These are phyloP conservation scores for Heliothis virescens DNA, from an alignment of 1,140 invertebrate species.

Conservation along the genomic window DNA sequence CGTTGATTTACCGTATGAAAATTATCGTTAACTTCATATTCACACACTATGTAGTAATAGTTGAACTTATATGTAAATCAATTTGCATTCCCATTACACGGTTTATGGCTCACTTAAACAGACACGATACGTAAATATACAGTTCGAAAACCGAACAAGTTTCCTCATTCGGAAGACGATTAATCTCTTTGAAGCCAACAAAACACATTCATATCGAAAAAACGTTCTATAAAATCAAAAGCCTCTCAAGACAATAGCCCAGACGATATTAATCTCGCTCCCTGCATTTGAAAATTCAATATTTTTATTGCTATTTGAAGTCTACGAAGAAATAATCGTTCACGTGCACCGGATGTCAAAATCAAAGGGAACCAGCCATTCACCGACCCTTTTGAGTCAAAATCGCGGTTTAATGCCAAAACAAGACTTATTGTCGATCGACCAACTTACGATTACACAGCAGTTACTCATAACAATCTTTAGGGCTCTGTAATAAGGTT, in stretches of 20 bases:
- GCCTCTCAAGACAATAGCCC: constrained; percentile 57
- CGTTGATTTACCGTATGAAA: neutral
- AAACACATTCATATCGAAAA: constrained; percentile 31
- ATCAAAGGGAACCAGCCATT: constrained; percentile 73
- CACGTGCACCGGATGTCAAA: constrained; percentile 80
- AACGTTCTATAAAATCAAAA: constrained; percentile 55
- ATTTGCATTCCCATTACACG: constrained; percentile 27
- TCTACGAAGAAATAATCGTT: constrained; percentile 60
- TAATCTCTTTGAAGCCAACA: neutral
- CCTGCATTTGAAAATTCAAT: constrained; percentile 61
- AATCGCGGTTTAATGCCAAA: constrained; percentile 72
- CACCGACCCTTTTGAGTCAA: constrained; percentile 67
- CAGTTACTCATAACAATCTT: constrained; percentile 8
- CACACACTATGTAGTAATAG: neutral
- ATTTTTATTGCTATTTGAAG: constrained; percentile 62
- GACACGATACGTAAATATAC: neutral
- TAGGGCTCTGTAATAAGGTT: neutral
- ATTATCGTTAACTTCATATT: constrained; percentile 6
- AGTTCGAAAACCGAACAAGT: neutral
- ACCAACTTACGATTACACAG: constrained; percentile 47
- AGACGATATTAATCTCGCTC: constrained; percentile 61
- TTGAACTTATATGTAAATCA: constrained; percentile 8
- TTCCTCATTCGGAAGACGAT: constrained; percentile 15
- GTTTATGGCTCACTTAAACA: neutral
- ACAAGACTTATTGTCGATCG: constrained; percentile 63